These are phyloP conservation scores for Oeneis ivallda DNA, from an alignment of 2,888 invertebrate species.

Conservation along the genomic window DNA sequence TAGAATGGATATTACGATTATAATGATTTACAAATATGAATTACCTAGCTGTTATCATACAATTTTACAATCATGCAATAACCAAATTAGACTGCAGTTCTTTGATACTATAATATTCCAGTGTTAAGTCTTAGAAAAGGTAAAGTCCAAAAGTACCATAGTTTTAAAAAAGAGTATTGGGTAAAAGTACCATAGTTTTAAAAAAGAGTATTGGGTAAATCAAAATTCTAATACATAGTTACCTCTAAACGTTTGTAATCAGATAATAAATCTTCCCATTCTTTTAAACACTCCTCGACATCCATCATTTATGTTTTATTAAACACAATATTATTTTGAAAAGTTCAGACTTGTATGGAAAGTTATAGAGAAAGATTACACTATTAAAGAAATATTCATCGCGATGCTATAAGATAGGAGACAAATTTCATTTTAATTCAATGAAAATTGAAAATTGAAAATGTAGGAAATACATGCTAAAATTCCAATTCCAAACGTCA, in stretches of 20 bases:
- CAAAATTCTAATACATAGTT: slow-evolving; percentile 37
- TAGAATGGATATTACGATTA: too few species aligned
- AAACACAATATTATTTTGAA: slow-evolving; percentile 11
- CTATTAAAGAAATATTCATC: slow-evolving; percentile 26
- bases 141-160: slow-evolving; percentile 13
- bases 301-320: slow-evolving; percentile 67
- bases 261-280: slow-evolving; percentile 89
- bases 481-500: slow-evolving; percentile 16
- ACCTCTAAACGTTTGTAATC: slow-evolving; percentile 93
- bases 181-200: neutral
- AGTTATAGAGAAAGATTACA: slow-evolving; percentile 21
- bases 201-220: slow-evolving; percentile 1
- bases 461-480: slow-evolving; percentile 4
- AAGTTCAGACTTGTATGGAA: too few species aligned
- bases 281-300: slow-evolving; percentile 84
- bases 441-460: neutral
- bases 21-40: too few species aligned
- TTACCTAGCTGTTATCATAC: too few species aligned
- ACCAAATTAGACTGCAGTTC: neutral
- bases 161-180: slow-evolving; percentile 5
- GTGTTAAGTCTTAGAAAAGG: neutral
- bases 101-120: neutral
- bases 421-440: slow-evolving; percentile 18
- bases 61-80: neutral
- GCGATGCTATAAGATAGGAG: slow-evolving; percentile 22